Conservation (phyloP, 2,797 vertebrate species). For the Schizopygopsis pylzovi region DNA sequence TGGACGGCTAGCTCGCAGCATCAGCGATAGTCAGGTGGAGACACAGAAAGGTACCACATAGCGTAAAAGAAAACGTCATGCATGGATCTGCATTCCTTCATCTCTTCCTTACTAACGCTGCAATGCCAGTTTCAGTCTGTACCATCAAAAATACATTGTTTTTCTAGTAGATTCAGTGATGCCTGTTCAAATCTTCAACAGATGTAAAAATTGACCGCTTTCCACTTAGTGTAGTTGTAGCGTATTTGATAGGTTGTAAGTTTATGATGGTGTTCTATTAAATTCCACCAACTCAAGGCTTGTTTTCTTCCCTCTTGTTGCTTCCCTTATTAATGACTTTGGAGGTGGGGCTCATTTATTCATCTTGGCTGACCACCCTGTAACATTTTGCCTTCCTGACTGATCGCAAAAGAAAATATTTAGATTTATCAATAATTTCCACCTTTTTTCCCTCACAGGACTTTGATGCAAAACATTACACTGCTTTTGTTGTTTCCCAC, state of each 20-base stretch:
- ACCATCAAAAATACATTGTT: neutral
- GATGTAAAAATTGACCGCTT: neutral
- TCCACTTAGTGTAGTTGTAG: neutral
- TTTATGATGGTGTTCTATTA: constrained; percentile 23
- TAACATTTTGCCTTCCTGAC: neutral
- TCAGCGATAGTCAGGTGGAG: constrained; percentile 87
- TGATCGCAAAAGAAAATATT: neutral
- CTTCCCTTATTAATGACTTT: neutral
- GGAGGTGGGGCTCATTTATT: neutral
- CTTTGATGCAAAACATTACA: neutral
- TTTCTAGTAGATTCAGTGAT: constrained; percentile 6
- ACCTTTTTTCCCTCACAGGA: neutral
- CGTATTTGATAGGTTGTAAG: neutral
- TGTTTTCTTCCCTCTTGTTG: constrained; percentile 18
- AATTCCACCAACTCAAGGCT: neutral
- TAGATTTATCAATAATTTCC: neutral
- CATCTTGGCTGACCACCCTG: neutral
- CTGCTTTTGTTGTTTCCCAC: neutral
- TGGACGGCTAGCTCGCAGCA: constrained; percentile 88
- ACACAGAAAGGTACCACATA: constrained; percentile 78
- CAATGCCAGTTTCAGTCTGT: constrained; percentile 4
- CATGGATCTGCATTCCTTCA: constrained; percentile 11
- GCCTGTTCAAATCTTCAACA: constrained; percentile 9
- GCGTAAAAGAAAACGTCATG: constrained; percentile 50
- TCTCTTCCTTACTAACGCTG: constrained; percentile 33